phyloP scores from a whole-genome alignment of 1,140 invertebrate genomes.

The Drosophila ironensis region DNA sequence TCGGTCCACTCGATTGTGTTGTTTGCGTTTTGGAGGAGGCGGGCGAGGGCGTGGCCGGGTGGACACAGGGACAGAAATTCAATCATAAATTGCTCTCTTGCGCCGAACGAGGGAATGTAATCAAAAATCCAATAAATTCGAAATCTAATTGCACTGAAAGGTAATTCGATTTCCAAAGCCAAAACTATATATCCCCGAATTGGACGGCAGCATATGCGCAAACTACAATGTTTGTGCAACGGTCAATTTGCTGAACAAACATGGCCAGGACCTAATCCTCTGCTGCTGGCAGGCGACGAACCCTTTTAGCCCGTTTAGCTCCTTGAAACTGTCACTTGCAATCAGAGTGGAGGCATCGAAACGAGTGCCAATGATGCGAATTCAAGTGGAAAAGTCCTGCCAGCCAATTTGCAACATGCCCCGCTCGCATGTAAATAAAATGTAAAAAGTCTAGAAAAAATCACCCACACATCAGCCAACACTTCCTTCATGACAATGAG shows the following conservation, averaged over 20 bases:
- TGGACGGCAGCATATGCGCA: slow-evolving; percentile 53
- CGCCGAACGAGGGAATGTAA: slow-evolving; percentile 34
- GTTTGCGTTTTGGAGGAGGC: too few species aligned
- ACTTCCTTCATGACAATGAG: not conserved
- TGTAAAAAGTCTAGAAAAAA: slow-evolving; percentile 34
- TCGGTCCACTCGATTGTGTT: slow-evolving; percentile 29
- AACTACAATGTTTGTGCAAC: slow-evolving; percentile 61
- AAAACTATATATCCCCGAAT: not conserved
- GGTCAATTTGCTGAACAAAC: slow-evolving; percentile 68
- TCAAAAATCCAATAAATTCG: slow-evolving; percentile 59
- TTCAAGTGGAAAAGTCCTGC: slow-evolving; percentile 68
- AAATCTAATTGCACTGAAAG: slow-evolving; percentile 58
- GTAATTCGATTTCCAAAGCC: slow-evolving; percentile 39
- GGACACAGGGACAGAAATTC: slow-evolving; percentile 28
- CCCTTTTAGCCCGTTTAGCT: slow-evolving; percentile 50
- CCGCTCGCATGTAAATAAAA: slow-evolving; percentile 40
- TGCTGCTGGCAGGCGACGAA: slow-evolving; percentile 17
- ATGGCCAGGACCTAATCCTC: slow-evolving; percentile 18
- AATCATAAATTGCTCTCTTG: slow-evolving; percentile 53
- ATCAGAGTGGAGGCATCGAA: slow-evolving; percentile 34
- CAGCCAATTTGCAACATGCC: slow-evolving; percentile 68
- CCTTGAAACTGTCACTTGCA: slow-evolving; percentile 71
- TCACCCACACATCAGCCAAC: not conserved
- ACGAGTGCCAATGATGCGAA: slow-evolving; percentile 66
- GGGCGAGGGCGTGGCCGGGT: slow-evolving; percentile 46